phyloP scores from a whole-genome alignment of 2,888 invertebrate species.

The Microplitis manilae region DNA sequence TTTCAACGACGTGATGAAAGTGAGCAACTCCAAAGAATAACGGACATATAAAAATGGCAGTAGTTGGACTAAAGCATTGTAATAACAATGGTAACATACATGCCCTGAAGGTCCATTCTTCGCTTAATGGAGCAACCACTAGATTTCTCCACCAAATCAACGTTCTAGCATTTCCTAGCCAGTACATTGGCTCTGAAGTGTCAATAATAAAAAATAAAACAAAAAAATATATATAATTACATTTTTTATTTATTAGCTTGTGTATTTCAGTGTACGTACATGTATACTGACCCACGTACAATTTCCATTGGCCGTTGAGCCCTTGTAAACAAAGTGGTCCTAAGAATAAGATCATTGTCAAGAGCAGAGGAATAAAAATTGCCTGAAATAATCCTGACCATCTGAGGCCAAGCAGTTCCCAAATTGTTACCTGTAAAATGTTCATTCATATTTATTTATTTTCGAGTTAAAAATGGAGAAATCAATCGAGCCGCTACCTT shows the following conservation, averaged over 20 bases:
- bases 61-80: constrained; percentile 83
- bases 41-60: constrained; percentile 88
- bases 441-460: constrained; percentile 10
- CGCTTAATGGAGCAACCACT: constrained; percentile 92
- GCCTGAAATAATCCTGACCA: constrained; percentile 83
- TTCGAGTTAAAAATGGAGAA: not conserved
- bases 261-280: constrained; percentile 26
- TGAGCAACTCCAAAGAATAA: constrained; percentile 96
- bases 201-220: not conserved
- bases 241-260: constrained; percentile 10
- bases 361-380: constrained; percentile 80
- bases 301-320: constrained; percentile 79
- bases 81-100: constrained; percentile 94
- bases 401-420: constrained; percentile 83
- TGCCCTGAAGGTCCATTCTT: constrained; percentile 95
- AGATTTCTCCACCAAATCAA: constrained; percentile 91
- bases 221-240: constrained; percentile 25
- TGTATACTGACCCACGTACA: constrained; percentile 78
- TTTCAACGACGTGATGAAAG: constrained; percentile 91
- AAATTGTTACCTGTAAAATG: constrained; percentile 75
- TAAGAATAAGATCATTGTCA: constrained; percentile 86
- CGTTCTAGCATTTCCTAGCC: constrained; percentile 82
- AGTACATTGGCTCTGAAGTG: constrained; percentile 79
- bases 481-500: constrained; percentile 69
- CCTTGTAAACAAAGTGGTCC: constrained; percentile 87